Base-by-base conservation (phyloP, 1,140 invertebrate species). In the Tetramorium simillimum region DNA sequence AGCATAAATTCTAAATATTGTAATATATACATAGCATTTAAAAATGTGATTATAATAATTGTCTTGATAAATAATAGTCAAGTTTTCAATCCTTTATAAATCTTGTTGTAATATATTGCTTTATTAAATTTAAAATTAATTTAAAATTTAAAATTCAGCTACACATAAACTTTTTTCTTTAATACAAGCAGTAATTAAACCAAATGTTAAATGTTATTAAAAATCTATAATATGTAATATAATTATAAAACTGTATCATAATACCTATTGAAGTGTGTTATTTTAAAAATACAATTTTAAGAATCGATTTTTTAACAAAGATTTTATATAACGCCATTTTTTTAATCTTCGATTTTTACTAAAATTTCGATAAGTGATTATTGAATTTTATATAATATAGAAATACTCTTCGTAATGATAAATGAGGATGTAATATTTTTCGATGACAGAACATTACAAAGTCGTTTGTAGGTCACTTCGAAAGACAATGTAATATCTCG, bases 401-500 rank as follows among this genome's bases (percentile, higher is more conserved):
- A 33, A 33, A 4, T 33, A 33, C 33, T 33, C 33, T 33, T 33
- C 4, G 3, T 33, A 33, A 33, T 33, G 33, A 33, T 40, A 69
- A n/a, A 78, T 46, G 10, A 12, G 4, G 1, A 58, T 14, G 3
- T 46, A 21, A 14, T 43, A 63, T 46, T 43, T 77, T 18, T 7
- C 46, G 9, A 51, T 69, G 28, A 37, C 18, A 58, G 10, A 28
- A n/a, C 51, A 40, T 51, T 80, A n/a, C 16, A 51, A 81, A 43
- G 46, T 53, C 33, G 46, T 40, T 56, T 69, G 77, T 81, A 53
- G 46, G 21, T 69, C 63, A 70, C 46, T 69, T 69, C 21, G 33
- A 69, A 49, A 77, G 10, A 46, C n/a, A 80, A 69, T 67, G 21
- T 69, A 80, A 69, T 28, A 77, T 51, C 28, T 81, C 16, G 33